Conservation (phyloP, 2,113 vertebrate species). For the Saimiri boliviensis region DNA sequence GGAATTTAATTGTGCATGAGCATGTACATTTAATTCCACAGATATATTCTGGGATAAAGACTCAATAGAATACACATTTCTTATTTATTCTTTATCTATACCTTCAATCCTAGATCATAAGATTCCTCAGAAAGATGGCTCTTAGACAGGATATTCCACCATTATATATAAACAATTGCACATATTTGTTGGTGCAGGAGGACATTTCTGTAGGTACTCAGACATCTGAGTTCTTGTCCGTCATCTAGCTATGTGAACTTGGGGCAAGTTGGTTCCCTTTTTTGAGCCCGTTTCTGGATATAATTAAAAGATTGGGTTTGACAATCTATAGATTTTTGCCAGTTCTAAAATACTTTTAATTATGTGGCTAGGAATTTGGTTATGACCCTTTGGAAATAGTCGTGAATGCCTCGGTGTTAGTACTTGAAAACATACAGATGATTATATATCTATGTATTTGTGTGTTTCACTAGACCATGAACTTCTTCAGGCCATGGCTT, state of each 20-base stretch:
- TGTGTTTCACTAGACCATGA: neutral
- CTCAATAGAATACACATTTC: neutral
- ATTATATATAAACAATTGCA: neutral
- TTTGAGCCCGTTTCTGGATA: neutral
- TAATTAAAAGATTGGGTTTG: neutral
- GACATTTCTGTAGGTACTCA: fast-evolving
- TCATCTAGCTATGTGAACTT: neutral
- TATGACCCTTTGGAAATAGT: neutral
- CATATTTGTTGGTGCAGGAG: neutral
- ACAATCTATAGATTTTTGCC: neutral
- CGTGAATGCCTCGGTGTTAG: neutral
- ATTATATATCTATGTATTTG: neutral
- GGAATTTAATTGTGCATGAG: neutral
- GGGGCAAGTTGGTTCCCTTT: neutral
- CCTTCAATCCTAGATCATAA: neutral
- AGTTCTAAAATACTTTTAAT: neutral
- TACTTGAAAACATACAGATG: neutral
- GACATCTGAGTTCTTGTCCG: neutral
- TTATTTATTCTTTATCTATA: neutral
- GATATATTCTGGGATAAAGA: neutral
- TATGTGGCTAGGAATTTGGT: neutral
- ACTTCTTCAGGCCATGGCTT: neutral
- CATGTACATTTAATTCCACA: neutral
- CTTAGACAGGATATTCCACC: neutral
- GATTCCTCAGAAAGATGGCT: neutral